Conservation (phyloP, 1,140 invertebrate species). For the Drosophila auraria region DNA sequence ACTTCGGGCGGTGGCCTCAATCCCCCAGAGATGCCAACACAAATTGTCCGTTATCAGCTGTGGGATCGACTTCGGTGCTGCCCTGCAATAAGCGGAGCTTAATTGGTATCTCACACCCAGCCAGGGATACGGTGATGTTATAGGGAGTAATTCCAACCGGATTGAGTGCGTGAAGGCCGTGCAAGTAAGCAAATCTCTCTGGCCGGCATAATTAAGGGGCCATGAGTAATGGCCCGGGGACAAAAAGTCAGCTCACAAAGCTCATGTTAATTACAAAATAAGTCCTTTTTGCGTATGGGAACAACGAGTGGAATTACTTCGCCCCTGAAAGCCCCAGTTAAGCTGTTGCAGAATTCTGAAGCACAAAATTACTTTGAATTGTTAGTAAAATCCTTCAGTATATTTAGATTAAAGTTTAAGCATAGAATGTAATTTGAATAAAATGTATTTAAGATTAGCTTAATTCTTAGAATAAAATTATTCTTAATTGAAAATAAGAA, state of each 20-base stretch:
- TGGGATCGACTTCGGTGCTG: conserved; percentile 39
- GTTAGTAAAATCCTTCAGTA: background rate
- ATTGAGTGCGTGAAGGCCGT: background rate
- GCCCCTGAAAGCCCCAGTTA: background rate
- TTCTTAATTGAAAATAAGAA: background rate
- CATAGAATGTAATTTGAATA: background rate
- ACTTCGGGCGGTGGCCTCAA: conserved; percentile 5
- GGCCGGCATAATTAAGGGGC: conserved; percentile 55
- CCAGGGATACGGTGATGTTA: conserved; percentile 6
- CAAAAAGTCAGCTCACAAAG: conserved; percentile 20
- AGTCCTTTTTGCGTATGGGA: conserved; percentile 17
- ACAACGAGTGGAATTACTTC: conserved; percentile 11
- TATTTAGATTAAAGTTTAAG: background rate
- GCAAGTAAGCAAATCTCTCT: conserved; percentile 19
- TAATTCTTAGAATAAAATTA: background rate
- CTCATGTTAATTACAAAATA: conserved; percentile 56
- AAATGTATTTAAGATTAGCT: background rate
- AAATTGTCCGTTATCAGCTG: conserved; percentile 59
- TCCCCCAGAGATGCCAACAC: conserved; percentile 20
- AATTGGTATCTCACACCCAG: conserved; percentile 59
- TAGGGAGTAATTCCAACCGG: background rate
- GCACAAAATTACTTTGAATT: background rate
- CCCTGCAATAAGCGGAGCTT: conserved; percentile 57
- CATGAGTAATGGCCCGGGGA: conserved; percentile 12
- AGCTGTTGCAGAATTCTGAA: background rate